A percentile compares a stretch with the other conserved stretches of the same genome.
Conservation (phyloP, 2,113 vertebrate species). For the Dissostichus mawsoni region DNA sequence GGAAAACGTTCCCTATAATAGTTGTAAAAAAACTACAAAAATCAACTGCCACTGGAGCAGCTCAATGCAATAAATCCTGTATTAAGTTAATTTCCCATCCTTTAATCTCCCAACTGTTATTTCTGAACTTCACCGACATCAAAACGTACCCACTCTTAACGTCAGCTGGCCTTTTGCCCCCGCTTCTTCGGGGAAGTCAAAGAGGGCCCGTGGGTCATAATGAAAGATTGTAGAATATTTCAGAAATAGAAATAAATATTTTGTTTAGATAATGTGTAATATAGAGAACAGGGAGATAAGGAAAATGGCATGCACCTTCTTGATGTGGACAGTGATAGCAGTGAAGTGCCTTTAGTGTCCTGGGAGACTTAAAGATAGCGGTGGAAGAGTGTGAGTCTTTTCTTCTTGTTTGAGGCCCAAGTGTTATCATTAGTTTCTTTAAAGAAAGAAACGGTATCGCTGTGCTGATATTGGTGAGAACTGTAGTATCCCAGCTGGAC, state of each 20-base stretch:
- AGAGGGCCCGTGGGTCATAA: slow-evolving; percentile 21
- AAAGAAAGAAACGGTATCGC: slow-evolving; percentile 46
- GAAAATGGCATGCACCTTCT: slow-evolving; percentile 61
- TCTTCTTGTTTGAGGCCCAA: slow-evolving; percentile 29
- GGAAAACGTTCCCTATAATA: slow-evolving; percentile 24
- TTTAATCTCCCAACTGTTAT: slow-evolving; percentile 17
- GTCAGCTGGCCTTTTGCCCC: slow-evolving; percentile 24
- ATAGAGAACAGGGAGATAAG: slow-evolving; percentile 19
- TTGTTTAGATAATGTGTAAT: slow-evolving; percentile 50
- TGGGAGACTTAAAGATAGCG: slow-evolving; percentile 46
- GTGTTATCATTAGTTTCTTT: slow-evolving; percentile 37
- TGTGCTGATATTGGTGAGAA: slow-evolving; percentile 63
- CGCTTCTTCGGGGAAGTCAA: slow-evolving; percentile 5
- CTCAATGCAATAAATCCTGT: slow-evolving; percentile 73
- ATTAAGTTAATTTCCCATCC: slow-evolving; percentile 41
- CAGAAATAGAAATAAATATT: slow-evolving; percentile 34
- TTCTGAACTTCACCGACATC: slow-evolving; percentile 20
- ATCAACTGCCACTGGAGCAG: slow-evolving; percentile 49
- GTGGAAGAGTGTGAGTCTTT: not conserved
- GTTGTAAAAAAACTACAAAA: slow-evolving; percentile 20
- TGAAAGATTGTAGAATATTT: slow-evolving; percentile 65
- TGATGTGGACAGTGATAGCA: slow-evolving; percentile 62
- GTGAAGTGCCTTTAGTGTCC: slow-evolving; percentile 83
- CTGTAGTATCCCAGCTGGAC: slow-evolving; percentile 78
- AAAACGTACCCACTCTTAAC: slow-evolving; percentile 3